Evolutionary conservation across 2,797 vertebrate genomes (phyloP), one percentile per base, ranked within the genome.

Genomic region (Rhabdophis nuchalis): DNA sequence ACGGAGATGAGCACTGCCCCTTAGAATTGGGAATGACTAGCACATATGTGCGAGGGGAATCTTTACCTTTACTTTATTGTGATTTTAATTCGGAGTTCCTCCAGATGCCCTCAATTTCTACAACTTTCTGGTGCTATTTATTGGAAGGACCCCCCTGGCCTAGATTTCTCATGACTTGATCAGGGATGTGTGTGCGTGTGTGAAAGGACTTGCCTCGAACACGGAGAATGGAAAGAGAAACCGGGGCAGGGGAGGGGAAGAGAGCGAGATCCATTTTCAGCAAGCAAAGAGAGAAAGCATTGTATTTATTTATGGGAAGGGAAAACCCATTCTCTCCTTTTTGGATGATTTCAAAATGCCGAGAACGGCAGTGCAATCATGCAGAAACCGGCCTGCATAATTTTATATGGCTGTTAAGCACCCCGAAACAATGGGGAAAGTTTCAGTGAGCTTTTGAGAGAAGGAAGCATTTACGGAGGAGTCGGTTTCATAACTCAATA

Each of bases 401-500:
- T 92, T n/a, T 41, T 54, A 82, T 64, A 29, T 50, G 77, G 41
- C 94, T 92, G 60, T 87, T 94, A 93, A 95, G 85, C 87, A 82
- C 91, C 87, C 87, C 91, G 89, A 41, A 27, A 89, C 93, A 93
- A 85, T 94, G 92, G 92, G 87, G 90, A 94, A 93, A 90, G 90
- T 95, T 95, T 92, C 92, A 95, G 91, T 89, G 87, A 96, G 91
- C 88, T 72, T 91, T 95, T 94, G 93, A 94, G 93, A 95, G 58
- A 64, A 13, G 72, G 90, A 61, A 93, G 90, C 68, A 86, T 89
- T 0, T 53, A 93, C 56, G 57, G 85, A 64, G 18, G 16, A 95
- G 93, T 92, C 72, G 20, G 41, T 95, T 96, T 96, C 91, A 82
- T 64, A 91, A 87, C 89, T 27, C 94, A 91, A 92, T 94, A 89